phyloP scores from a whole-genome alignment of 2,797 vertebrate genomes.

The Sebastes itinus region DNA sequence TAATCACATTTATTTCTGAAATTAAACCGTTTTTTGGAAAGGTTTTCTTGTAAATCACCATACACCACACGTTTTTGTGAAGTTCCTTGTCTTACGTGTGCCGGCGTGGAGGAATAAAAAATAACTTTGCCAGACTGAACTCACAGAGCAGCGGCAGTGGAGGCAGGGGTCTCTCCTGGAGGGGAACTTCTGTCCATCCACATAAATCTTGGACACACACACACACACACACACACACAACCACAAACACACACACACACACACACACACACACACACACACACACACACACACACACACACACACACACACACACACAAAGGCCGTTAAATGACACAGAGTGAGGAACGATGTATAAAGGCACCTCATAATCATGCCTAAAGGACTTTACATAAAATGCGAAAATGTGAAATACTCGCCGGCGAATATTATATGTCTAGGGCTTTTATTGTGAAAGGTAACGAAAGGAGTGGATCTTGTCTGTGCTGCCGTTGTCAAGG shows the following conservation, averaged over 20 bases:
- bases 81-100: too few relatives aligned
- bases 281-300: neutral
- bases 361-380: too few relatives aligned
- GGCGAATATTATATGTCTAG: neutral
- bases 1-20: neutral
- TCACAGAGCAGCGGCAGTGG: conserved; percentile 83
- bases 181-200: conserved; percentile 77
- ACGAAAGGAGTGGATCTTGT: neutral
- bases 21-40: neutral
- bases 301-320: conserved; percentile 11
- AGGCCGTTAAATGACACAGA: neutral
- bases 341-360: too few relatives aligned
- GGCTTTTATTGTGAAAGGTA: neutral
- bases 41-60: too few relatives aligned
- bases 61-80: neutral
- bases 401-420: neutral
- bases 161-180: conserved; percentile 80
- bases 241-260: neutral
- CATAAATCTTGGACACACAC: conserved; percentile 76
- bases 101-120: neutral
- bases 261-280: too few relatives aligned
- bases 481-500: neutral
- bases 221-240: conserved; percentile 73
- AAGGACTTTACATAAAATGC: neutral
- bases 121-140: conserved; percentile 21